Evolutionary conservation across 2,797 vertebrate species (phyloP).

Genomic region (Champsocephalus esox): DNA sequence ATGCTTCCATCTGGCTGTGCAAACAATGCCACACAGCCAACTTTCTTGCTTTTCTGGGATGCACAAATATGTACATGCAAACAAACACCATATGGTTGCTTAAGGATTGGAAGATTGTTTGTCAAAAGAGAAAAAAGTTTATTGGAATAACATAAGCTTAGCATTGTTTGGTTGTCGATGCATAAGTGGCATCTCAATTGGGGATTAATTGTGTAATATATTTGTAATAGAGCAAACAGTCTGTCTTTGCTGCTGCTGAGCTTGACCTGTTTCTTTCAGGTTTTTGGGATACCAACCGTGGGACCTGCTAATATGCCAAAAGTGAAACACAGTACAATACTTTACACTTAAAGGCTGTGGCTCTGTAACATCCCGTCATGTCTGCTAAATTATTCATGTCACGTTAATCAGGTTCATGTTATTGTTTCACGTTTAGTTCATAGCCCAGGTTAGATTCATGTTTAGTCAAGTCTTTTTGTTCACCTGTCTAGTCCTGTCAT

Average conservation of each 20-base stretch:
- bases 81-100: slow-evolving; percentile 8
- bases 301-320: slow-evolving; percentile 8
- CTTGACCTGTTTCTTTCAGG: slow-evolving; percentile 28
- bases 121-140: not conserved
- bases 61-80: slow-evolving; percentile 23
- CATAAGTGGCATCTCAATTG: not conserved
- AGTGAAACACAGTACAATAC: slow-evolving; percentile 16
- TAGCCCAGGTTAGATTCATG: too few relatives aligned
- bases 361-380: not conserved
- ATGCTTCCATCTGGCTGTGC: slow-evolving; percentile 26
- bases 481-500: too few relatives aligned
- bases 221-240: not conserved
- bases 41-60: slow-evolving; percentile 28
- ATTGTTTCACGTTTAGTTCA: too few relatives aligned
- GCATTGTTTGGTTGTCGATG: not conserved
- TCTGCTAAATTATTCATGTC: too few relatives aligned
- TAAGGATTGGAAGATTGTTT: slow-evolving; percentile 15
- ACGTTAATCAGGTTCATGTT: too few relatives aligned
- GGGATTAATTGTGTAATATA: not conserved
- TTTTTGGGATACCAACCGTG: slow-evolving; percentile 8
- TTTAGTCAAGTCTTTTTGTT: too few relatives aligned
- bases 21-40: slow-evolving; percentile 30
- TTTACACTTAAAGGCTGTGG: slow-evolving; percentile 38
- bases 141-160: not conserved
- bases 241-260: not conserved